phyloP scores from a whole-genome alignment of 1,140 invertebrate genomes.

The Goniozus legneri region DNA sequence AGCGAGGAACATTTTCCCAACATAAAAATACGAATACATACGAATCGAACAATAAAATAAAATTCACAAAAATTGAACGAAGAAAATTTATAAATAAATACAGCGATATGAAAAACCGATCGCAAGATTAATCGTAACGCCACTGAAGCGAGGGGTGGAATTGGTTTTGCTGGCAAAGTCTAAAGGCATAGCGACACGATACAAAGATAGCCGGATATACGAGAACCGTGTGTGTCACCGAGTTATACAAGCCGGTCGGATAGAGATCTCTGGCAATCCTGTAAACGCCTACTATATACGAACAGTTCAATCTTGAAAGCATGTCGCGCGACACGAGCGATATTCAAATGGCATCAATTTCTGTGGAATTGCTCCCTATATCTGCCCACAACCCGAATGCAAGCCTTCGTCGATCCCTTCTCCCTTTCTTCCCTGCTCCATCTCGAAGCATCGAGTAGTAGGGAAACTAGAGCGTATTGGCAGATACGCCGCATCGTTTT shows the following conservation, averaged over 20 bases:
- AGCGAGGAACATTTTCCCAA: too few relatives aligned
- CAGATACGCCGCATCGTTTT: constrained; percentile 48
- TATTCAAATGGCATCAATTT: constrained; percentile 53
- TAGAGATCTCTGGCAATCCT: constrained; percentile 22
- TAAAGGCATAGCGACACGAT: too few relatives aligned
- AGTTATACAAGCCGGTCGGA: constrained; percentile 6
- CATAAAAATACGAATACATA: too few relatives aligned
- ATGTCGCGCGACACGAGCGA: constrained; percentile 26
- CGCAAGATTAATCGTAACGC: too few relatives aligned
- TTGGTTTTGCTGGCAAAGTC: too few relatives aligned
- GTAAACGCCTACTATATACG: constrained; percentile 18
- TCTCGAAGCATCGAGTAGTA: constrained; percentile 11
- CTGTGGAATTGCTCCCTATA: constrained; percentile 43
- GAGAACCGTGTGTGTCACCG: background rate
- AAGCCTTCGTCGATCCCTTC: constrained; percentile 3
- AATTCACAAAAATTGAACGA: too few relatives aligned
- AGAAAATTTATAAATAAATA: too few relatives aligned
- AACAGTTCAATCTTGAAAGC: constrained; percentile 18
- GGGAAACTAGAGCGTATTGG: constrained; percentile 47
- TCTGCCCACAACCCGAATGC: constrained; percentile 31
- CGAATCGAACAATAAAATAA: too few relatives aligned
- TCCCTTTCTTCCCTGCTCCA: background rate
- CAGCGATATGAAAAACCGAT: too few relatives aligned
- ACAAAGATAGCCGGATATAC: too few relatives aligned
- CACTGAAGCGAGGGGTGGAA: constrained; percentile 1